These are phyloP conservation scores for Typhlomys cinereus DNA, from an alignment of 2,113 vertebrate genomes.

Conservation along the genomic window DNA sequence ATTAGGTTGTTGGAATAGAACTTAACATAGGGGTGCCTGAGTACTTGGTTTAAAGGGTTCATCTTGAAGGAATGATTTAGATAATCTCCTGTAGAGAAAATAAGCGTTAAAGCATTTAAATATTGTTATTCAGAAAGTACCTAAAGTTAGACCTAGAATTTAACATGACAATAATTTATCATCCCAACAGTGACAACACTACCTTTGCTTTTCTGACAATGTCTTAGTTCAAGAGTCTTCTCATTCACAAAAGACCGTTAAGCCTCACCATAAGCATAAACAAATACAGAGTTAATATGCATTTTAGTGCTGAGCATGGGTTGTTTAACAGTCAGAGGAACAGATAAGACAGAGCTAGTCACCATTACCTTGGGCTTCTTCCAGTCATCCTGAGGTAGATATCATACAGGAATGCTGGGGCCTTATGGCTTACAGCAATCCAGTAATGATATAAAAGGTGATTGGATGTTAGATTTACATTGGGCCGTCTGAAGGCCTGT, in stretches of 20 bases:
- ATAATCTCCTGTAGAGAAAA: conserved; percentile 92
- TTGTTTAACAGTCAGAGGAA: conserved; percentile 85
- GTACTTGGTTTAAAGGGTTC: conserved; percentile 92
- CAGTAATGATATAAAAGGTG: conserved; percentile 99
- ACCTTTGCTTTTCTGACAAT: conserved; percentile 75
- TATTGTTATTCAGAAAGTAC: conserved; percentile 74
- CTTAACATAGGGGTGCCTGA: conserved; percentile 90
- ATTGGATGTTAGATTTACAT: conserved; percentile 99
- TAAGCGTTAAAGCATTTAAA: conserved; percentile 84
- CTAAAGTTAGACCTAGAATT: conserved; percentile 74
- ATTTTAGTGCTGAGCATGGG: conserved; percentile 77
- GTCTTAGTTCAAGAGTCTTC: conserved; percentile 79
- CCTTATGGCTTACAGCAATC: conserved; percentile 99
- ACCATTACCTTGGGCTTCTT: conserved; percentile 99
- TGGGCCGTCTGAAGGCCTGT: conserved; percentile 99
- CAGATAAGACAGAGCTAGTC: conserved; percentile 86
- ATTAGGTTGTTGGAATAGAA: conserved; percentile 87
- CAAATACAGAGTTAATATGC: conserved; percentile 70
- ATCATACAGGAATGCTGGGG: conserved; percentile 99
- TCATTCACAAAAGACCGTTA: conserved; percentile 78
- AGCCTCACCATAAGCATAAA: conserved; percentile 78
- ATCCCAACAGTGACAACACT: conserved; percentile 75
- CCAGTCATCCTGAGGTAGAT: conserved; percentile 99
- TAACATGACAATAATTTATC: conserved; percentile 64
- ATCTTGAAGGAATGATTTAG: conserved; percentile 88